These are phyloP conservation scores for Autographa pulchrina DNA, from an alignment of 2,888 invertebrate genomes.

Conservation along the genomic window DNA sequence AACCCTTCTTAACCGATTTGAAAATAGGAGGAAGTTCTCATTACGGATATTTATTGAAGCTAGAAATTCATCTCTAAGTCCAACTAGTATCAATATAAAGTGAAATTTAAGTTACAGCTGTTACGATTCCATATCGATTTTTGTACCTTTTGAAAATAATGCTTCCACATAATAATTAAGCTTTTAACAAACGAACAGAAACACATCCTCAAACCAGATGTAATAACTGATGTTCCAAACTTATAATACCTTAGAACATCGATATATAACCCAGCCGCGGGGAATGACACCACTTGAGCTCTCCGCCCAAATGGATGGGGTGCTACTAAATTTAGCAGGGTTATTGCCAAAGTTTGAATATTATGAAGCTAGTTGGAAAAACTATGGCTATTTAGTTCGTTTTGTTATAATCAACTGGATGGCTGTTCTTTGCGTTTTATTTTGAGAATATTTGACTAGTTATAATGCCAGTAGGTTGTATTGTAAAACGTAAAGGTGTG, in stretches of 20 bases:
- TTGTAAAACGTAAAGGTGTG: too few species aligned
- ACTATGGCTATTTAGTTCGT: slow-evolving; percentile 34
- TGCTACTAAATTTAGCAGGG: slow-evolving; percentile 58
- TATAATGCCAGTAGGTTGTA: not conserved
- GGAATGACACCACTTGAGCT: slow-evolving; percentile 47
- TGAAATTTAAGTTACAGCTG: too few species aligned
- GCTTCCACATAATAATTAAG: not conserved
- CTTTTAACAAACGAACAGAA: not conserved
- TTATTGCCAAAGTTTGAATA: slow-evolving; percentile 56
- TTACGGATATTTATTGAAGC: too few species aligned
- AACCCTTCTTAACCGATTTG: too few species aligned
- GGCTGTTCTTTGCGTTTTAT: not conserved
- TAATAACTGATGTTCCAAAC: not conserved
- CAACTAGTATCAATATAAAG: too few species aligned
- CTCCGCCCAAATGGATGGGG: slow-evolving; percentile 53
- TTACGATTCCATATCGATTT: too few species aligned
- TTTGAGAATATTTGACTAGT: not conserved
- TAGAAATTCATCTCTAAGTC: too few species aligned
- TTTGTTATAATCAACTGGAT: slow-evolving; percentile 29
- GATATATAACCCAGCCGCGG: slow-evolving; percentile 57
- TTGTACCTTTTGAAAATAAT: too few species aligned
- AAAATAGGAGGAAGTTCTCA: too few species aligned
- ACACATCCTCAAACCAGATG: slow-evolving; percentile 3
- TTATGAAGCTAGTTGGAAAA: slow-evolving; percentile 56
- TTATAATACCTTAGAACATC: too few species aligned